These are phyloP conservation scores for Pristionchus fissidentatus DNA, from an alignment of 2,888 invertebrate genomes.

Conservation along the genomic window DNA sequence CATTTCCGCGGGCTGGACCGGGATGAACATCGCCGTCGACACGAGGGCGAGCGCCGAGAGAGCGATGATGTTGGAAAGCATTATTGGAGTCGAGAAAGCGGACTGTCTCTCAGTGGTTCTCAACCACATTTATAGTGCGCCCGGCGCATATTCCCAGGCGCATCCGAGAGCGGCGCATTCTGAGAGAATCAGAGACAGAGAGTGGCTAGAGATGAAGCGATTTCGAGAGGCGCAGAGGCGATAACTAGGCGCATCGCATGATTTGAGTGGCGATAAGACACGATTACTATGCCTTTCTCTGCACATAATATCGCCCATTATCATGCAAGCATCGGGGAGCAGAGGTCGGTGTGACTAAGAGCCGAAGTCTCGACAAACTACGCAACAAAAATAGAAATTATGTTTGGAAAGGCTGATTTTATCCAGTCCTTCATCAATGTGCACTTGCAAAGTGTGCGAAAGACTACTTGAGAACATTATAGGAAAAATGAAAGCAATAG, in stretches of 20 bases:
- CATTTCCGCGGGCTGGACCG: not conserved
- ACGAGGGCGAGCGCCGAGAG: not conserved
- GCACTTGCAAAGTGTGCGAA: too few species aligned
- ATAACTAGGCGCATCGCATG: slow-evolving; percentile 41
- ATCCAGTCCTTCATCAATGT: too few species aligned
- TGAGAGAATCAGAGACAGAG: not conserved
- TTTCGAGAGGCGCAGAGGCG: not conserved
- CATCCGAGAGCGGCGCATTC: not conserved
- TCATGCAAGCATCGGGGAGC: too few species aligned
- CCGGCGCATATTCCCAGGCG: not conserved
- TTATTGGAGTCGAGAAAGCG: not conserved
- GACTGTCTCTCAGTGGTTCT: not conserved
- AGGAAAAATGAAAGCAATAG: too few species aligned
- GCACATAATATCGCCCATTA: too few species aligned
- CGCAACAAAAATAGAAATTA: too few species aligned
- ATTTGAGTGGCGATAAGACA: not conserved
- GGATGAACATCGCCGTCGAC: not conserved
- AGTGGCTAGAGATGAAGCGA: not conserved
- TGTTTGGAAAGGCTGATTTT: too few species aligned
- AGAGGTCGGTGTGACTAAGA: too few species aligned
- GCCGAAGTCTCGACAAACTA: too few species aligned
- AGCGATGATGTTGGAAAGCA: slow-evolving; percentile 22
- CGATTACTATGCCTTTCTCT: not conserved
- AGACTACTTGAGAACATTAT: too few species aligned
- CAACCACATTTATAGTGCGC: too few species aligned